phyloP scores from a whole-genome alignment of 2,797 vertebrate species.

The Linurgus olivaceus region DNA sequence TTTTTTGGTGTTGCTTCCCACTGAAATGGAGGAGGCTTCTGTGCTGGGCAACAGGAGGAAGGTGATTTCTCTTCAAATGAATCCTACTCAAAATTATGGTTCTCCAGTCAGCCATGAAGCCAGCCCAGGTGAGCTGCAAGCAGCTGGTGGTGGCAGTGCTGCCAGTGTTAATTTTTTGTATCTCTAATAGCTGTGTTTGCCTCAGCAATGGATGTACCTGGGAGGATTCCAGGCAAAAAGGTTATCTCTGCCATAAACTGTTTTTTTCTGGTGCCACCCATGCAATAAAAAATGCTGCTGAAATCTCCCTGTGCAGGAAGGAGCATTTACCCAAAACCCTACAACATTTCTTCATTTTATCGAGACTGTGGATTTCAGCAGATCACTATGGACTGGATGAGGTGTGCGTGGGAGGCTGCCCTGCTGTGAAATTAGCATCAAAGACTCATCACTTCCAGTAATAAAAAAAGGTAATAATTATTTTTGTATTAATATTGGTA shows the following conservation, averaged over 20 bases:
- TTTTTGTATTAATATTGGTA: neutral
- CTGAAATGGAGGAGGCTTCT: neutral
- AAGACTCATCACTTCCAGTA: neutral
- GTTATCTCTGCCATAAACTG: neutral
- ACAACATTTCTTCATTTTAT: neutral
- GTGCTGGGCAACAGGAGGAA: neutral
- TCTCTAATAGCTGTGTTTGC: neutral
- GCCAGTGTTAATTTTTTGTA: neutral
- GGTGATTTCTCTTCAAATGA: neutral
- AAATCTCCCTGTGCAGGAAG: neutral
- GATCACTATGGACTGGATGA: neutral
- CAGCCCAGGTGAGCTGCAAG: neutral
- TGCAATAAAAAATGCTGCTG: neutral
- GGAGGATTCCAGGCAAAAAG: neutral
- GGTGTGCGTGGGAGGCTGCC: neutral
- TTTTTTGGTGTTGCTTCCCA: neutral
- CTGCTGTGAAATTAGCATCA: neutral
- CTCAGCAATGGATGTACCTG: neutral
- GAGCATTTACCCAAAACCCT: neutral
- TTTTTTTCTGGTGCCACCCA: neutral
- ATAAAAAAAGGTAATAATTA: neutral
- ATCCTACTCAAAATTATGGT: neutral
- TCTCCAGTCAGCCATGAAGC: neutral
- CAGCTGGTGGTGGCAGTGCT: neutral
- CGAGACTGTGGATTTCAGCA: neutral